These are phyloP conservation scores for Peromyscus melanophrys DNA, from an alignment of 2,797 vertebrate genomes.

Conservation along the genomic window DNA sequence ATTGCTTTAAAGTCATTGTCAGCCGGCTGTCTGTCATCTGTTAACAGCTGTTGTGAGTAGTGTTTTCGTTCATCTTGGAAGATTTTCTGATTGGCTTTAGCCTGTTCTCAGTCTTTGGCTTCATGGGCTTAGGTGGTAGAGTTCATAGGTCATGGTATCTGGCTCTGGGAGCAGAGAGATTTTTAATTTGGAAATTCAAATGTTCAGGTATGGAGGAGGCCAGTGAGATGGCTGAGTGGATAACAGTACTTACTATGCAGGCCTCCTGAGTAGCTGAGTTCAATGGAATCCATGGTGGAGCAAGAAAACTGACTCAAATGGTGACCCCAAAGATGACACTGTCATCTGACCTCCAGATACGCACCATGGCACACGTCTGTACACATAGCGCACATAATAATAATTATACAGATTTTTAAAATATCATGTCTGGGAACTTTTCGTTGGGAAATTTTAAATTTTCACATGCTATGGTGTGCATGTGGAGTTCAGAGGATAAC, in stretches of 20 bases:
- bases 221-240: not conserved
- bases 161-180: too few relatives aligned
- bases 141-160: not conserved
- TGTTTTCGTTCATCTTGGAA: not conserved
- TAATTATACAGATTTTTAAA: not conserved
- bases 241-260: not conserved
- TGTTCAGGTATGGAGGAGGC: not conserved
- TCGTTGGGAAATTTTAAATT: not conserved
- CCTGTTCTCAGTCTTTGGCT: not conserved
- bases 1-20: not conserved
- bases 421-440: not conserved
- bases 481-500: not conserved
- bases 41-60: not conserved
- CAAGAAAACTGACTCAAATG: not conserved
- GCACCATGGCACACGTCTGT: not conserved
- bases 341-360: not conserved
- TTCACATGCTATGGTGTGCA: not conserved
- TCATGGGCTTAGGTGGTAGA: not conserved
- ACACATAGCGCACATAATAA: not conserved
- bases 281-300: not conserved
- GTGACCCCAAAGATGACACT: not conserved
- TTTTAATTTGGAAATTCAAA: conserved; percentile 2
- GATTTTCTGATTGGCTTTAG: not conserved
- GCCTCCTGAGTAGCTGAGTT: not conserved
- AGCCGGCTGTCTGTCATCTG: not conserved